phyloP scores from a whole-genome alignment of 2,888 invertebrate genomes.

The Apamea sordens region DNA sequence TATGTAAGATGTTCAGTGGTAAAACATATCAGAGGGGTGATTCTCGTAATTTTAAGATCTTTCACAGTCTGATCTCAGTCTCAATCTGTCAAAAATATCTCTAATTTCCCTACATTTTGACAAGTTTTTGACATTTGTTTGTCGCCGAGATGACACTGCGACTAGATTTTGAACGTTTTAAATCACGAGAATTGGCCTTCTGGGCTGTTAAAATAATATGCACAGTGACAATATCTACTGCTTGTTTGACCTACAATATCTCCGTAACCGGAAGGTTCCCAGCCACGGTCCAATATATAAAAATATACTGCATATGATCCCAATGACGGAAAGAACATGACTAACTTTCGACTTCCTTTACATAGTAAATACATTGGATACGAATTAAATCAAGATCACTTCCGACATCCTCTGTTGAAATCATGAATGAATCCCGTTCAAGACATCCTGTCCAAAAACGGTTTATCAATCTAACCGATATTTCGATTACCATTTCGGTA shows the following conservation, averaged over 20 bases:
- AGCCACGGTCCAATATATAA: not conserved
- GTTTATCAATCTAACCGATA: not conserved
- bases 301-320: not conserved
- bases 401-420: not conserved
- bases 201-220: not conserved
- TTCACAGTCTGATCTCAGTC: too few relatives aligned
- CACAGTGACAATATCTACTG: not conserved
- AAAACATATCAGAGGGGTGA: not conserved
- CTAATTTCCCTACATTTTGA: too few relatives aligned
- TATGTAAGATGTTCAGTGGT: not conserved
- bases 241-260: not conserved
- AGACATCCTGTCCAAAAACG: conserved; percentile 10
- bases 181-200: too few relatives aligned
- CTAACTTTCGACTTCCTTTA: not conserved
- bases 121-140: too few relatives aligned
- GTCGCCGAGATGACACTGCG: too few relatives aligned
- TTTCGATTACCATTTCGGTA: conserved; percentile 14
- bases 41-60: too few relatives aligned
- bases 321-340: not conserved
- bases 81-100: too few relatives aligned
- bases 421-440: not conserved
- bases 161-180: too few relatives aligned
- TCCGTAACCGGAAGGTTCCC: not conserved
- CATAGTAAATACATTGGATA: not conserved
- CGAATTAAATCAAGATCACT: too few relatives aligned